These are phyloP conservation scores for Alligator mississippiensis DNA, from an alignment of 2,113 vertebrate species.

Conservation along the genomic window DNA sequence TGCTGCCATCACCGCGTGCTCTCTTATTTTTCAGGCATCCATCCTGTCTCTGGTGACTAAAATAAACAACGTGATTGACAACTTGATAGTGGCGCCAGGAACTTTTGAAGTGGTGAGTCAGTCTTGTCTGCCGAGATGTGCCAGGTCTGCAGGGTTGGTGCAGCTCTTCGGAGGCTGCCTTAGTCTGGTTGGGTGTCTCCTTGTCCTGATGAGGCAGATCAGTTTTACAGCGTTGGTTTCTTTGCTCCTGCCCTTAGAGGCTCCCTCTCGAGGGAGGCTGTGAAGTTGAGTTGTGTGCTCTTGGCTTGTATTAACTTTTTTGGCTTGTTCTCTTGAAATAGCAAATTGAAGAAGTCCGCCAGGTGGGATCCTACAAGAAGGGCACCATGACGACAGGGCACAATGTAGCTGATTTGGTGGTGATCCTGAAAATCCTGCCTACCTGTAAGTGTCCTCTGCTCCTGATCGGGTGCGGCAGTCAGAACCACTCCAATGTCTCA, in stretches of 20 bases:
- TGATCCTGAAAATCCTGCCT: slow-evolving; percentile 97
- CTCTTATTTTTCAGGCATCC: slow-evolving; percentile 83
- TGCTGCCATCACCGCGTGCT: not conserved
- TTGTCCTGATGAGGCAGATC: not conserved
- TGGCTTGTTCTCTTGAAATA: not conserved
- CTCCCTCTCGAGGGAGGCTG: accelerated
- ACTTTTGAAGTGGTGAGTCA: slow-evolving; percentile 97
- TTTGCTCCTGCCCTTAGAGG: not conserved
- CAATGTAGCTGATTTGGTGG: slow-evolving; percentile 96
- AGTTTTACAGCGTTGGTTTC: not conserved
- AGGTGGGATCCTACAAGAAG: slow-evolving; percentile 98
- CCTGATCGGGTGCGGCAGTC: accelerated
- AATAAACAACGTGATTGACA: slow-evolving; percentile 98
- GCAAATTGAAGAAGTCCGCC: slow-evolving; percentile 99
- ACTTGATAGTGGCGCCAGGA: slow-evolving; percentile 95
- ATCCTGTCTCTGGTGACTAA: slow-evolving; percentile 98
- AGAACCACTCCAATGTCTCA: accelerated
- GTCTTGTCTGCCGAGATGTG: accelerated
- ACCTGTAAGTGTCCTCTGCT: slow-evolving; percentile 82
- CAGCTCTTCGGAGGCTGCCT: not conserved
- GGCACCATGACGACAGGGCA: slow-evolving; percentile 97
- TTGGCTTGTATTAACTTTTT: accelerated
- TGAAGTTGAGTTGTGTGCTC: accelerated
- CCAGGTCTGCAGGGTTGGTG: accelerated
- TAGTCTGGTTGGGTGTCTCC: not conserved